Conservation (phyloP, 1,140 invertebrate species). For the Ptiloglossa arizonensis region DNA sequence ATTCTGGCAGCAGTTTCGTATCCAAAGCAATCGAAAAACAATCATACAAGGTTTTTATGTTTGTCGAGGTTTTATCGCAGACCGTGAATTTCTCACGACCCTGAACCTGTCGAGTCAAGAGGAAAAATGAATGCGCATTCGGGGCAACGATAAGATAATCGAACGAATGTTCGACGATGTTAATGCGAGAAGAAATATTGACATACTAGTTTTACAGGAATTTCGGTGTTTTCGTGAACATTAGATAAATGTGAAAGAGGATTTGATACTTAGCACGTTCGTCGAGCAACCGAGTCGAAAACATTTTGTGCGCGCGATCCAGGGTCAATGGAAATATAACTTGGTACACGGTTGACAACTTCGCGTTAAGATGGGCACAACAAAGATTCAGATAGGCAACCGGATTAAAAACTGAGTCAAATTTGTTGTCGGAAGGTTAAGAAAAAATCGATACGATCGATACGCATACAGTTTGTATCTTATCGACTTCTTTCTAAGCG, state of each 20-base stretch:
- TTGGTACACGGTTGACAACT: neutral
- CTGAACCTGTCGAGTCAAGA: constrained; percentile 8
- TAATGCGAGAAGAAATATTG: neutral
- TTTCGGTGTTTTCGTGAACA: neutral
- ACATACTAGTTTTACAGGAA: neutral
- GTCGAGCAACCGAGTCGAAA: neutral
- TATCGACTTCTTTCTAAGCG: constrained; percentile 1
- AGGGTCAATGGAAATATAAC: neutral
- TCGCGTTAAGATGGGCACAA: neutral
- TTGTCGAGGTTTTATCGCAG: neutral
- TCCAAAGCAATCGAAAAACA: neutral
- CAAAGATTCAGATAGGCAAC: constrained; percentile 9
- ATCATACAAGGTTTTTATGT: neutral
- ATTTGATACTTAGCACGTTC: neutral
- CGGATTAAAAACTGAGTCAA: no score
- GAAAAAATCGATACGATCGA: constrained; percentile 4
- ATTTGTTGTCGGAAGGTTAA: no score
- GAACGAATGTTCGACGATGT: neutral
- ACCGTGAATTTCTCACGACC: constrained; percentile 3
- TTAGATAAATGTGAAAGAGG: neutral
- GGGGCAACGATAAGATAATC: constrained; percentile 18
- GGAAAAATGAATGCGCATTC: constrained; percentile 17
- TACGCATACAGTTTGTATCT: constrained; percentile 6
- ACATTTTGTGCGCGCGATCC: neutral
- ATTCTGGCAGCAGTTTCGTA: neutral